phyloP scores from a whole-genome alignment of 2,888 invertebrate genomes.

The Phalera bucephala region DNA sequence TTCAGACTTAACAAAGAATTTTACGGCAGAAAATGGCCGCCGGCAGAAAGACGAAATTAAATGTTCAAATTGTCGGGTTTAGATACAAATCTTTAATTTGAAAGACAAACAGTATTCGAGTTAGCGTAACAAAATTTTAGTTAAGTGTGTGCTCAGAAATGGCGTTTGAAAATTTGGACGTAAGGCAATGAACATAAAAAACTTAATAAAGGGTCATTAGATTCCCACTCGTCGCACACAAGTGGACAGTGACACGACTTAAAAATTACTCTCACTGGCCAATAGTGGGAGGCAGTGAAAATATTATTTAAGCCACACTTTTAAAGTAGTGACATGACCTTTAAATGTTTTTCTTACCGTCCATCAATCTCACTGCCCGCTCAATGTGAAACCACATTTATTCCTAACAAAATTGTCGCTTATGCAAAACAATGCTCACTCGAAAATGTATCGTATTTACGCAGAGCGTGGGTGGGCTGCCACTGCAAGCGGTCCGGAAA shows the following conservation, averaged over 20 bases:
- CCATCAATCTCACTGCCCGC: neutral
- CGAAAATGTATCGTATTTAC: neutral
- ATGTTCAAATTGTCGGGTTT: neutral
- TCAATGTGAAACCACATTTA: neutral
- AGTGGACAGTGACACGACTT: no score
- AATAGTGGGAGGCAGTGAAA: no score
- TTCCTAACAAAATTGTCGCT: neutral
- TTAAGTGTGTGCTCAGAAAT: neutral
- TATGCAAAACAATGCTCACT: slow-evolving; percentile 1
- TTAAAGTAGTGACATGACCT: neutral
- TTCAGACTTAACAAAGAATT: no score
- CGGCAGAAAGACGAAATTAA: neutral
- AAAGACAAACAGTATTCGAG: neutral
- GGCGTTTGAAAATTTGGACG: neutral
- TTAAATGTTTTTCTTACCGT: no score
- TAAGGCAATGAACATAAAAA: no score
- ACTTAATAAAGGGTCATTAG: no score
- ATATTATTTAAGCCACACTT: neutral
- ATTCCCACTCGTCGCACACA: no score
- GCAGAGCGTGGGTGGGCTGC: neutral
- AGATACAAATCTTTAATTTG: slow-evolving; percentile 1
- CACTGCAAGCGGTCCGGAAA: neutral
- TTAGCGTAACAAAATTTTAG: neutral
- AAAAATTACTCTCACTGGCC: no score
- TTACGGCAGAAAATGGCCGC: no score